phyloP scores from a whole-genome alignment of 2,113 vertebrate species.

The Boulengeromyrus knoepffleri region DNA sequence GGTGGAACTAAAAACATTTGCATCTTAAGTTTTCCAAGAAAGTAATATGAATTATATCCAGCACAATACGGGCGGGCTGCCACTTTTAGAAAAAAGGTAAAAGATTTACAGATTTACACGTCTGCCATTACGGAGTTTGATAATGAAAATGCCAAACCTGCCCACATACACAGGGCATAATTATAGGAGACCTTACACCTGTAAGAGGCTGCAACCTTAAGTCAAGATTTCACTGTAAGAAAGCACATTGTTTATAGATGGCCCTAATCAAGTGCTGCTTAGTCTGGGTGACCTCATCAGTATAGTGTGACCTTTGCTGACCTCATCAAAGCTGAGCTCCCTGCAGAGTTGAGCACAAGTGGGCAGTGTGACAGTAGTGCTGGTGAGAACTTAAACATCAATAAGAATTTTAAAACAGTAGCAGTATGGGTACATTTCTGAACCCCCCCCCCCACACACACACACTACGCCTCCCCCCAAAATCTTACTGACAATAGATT shows the following conservation, averaged over 20 bases:
- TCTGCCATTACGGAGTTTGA: not conserved
- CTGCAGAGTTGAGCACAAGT: slow-evolving; percentile 40
- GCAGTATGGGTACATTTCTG: slow-evolving; percentile 15
- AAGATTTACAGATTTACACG: not conserved
- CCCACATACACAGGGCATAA: not conserved
- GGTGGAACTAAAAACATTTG: not conserved
- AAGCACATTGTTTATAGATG: not conserved
- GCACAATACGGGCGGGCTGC: not conserved
- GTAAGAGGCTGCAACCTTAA: not conserved
- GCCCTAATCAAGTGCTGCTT: slow-evolving; percentile 26
- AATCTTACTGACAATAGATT: slow-evolving; percentile 49
- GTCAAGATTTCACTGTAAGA: not conserved
- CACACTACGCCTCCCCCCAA: slow-evolving; percentile 17
- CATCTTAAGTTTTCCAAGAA: not conserved
- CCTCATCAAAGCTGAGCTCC: slow-evolving; percentile 66
- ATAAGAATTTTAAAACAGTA: slow-evolving; percentile 51
- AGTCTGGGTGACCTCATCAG: slow-evolving; percentile 62
- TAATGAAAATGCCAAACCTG: not conserved
- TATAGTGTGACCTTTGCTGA: slow-evolving; percentile 52
- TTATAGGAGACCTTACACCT: not conserved
- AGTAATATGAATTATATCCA: not conserved
- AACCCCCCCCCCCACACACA: not conserved
- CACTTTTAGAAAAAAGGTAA: not conserved
- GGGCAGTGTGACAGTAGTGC: not conserved
- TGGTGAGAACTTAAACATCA: slow-evolving; percentile 56